Evolutionary conservation across 2,113 vertebrate species (phyloP), one percentile per base, ranked within the genome.

Genomic region (Tetrax tetrax): DNA sequence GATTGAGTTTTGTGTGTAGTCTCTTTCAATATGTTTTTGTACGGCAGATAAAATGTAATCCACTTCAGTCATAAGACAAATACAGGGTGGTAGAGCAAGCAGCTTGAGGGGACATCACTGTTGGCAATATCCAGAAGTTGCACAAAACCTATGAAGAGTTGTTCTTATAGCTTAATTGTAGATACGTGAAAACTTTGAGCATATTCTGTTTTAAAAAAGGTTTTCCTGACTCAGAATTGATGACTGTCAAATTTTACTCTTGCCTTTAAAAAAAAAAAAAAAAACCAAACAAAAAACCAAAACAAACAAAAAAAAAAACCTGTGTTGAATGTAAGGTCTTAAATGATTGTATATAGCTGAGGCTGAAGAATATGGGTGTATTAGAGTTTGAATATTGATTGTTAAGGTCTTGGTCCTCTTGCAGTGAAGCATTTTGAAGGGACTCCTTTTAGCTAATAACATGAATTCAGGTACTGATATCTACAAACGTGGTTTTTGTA

Each of bases 51-150:
- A 61, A 71, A 64, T 24, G 3, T 38, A 59, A 66, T 71, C 33
- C 0, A 0, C 16, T 64, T 60, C 15, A 84, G 28, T 74, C 37
- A 16, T 45, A 76, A 63, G 20, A 64, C 25, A 64, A 79, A 38
- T 37, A 16, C 1, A 3, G 9, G 3, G 20, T 56, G 8, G 7
- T 60, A 48, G 51, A 83, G 27, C 45, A 72, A 41, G 27, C 53
- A 85, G 3, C 31, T 1, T 48, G 31, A 0, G 9, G 24, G 7
- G 4, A 20, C 6, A 17, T 47, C 2, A 14, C 23, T 12, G 86
- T 68, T 29, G 85, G 38, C 18, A 87, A 16, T 69, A 68, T 43
- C 22, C 15, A 7, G 31, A 29, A 2, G 14, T 77, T 90, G n/a
- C 35, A 45, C 23, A 41, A 81, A 81, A 47, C 31, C 31, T 77